Evolutionary conservation across 2,113 vertebrate species (phyloP).

Genomic region (Aythya baeri): DNA sequence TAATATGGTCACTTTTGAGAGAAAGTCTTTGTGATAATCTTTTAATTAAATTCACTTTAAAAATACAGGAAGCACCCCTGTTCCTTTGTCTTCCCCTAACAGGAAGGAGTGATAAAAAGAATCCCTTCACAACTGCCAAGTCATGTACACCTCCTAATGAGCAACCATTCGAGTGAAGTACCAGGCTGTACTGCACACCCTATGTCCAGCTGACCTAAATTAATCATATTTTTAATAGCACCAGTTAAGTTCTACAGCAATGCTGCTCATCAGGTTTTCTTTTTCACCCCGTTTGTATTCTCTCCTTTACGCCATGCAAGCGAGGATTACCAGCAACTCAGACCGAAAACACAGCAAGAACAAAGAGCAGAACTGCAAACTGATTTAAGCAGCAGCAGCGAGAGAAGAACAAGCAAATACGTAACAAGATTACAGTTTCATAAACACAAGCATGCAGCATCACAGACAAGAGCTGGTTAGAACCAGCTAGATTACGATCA

Average conservation of each 20-base stretch:
- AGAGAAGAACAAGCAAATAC: conserved; percentile 17
- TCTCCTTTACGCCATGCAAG: background rate
- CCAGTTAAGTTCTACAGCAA: background rate
- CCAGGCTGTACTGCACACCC: background rate
- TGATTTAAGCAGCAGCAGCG: background rate
- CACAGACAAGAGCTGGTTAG: conserved; percentile 28
- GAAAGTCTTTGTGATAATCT: background rate
- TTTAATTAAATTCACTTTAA: conserved; percentile 28
- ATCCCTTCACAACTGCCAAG: conserved; percentile 4
- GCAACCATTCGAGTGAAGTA: background rate
- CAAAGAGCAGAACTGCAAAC: background rate
- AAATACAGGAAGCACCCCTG: conserved; percentile 5
- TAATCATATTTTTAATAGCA: background rate
- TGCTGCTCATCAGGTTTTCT: background rate
- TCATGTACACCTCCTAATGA: background rate
- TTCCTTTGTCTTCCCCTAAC: background rate
- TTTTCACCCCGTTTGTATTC: background rate
- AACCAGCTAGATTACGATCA: conserved; percentile 49
- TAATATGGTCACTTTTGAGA: background rate
- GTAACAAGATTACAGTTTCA: conserved; percentile 42
- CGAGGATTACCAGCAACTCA: background rate
- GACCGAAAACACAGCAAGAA: background rate
- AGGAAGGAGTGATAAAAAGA: conserved; percentile 1
- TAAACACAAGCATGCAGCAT: conserved; percentile 21
- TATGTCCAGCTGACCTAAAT: background rate